Evolutionary conservation across 2,797 vertebrate species (phyloP).

Genomic region (Paramormyrops hopkinsi): DNA sequence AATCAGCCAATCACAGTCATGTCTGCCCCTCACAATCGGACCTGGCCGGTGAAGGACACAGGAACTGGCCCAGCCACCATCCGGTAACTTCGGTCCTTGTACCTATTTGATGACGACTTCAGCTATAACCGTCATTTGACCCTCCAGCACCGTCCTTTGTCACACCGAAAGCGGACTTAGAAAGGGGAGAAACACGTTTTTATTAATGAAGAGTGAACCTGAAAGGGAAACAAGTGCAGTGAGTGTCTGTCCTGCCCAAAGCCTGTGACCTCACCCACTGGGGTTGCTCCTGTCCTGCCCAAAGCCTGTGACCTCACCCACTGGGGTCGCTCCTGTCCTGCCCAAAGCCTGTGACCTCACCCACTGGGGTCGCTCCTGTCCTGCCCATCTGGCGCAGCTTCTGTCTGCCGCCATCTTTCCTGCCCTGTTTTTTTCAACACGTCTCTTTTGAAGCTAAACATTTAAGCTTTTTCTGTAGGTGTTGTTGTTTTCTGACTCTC

Average conservation of each 20-base stretch:
- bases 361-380: too few species aligned
- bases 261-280: too few species aligned
- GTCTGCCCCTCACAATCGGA: too few species aligned
- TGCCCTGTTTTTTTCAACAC: not conserved
- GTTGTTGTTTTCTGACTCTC: not conserved
- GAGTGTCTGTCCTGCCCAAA: not conserved
- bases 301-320: too few species aligned
- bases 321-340: too few species aligned
- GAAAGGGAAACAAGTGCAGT: not conserved
- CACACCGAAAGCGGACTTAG: not conserved
- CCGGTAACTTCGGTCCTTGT: too few species aligned
- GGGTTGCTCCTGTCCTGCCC: too few species aligned
- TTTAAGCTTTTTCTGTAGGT: not conserved
- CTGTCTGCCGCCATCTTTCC: not conserved
- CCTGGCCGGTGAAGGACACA: too few species aligned
- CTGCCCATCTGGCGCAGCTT: not conserved
- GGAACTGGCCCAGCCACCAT: too few species aligned
- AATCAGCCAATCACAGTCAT: too few species aligned
- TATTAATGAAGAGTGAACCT: not conserved
- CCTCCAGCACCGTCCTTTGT: not conserved
- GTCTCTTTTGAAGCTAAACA: not conserved
- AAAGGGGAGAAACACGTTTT: slow-evolving; percentile 5
- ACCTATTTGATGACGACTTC: too few species aligned
- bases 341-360: too few species aligned
- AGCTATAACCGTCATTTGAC: not conserved